Percentiles rank a stretch among this genome's conserved stretches.
Evolutionary conservation across 2,888 invertebrate genomes (phyloP).

Genomic region (Leptopilina syphax): DNA sequence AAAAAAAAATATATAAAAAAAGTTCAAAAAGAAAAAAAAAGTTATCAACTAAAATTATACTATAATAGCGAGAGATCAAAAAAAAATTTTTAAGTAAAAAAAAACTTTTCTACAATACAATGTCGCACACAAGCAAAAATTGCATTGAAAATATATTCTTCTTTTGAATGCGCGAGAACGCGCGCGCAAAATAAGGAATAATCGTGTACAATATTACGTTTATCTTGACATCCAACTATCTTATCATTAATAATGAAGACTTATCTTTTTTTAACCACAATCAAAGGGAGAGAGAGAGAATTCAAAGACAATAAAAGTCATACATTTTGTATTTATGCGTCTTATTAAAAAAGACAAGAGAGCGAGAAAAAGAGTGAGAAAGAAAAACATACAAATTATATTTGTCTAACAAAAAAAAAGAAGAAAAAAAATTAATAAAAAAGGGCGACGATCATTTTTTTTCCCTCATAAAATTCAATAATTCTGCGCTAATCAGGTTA

Average conservation of each 20-base stretch:
- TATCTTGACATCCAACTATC: constrained; percentile 47
- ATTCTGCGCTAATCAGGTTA: too few species aligned
- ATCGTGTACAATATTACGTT: constrained; percentile 43
- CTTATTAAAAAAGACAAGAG: not conserved
- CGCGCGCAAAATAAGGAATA: constrained; percentile 21
- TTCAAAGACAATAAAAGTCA: constrained; percentile 19
- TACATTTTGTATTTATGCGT: not conserved
- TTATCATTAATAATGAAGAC: constrained; percentile 46
- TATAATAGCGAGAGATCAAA: too few species aligned
- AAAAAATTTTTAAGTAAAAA: too few species aligned
- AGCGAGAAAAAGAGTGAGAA: not conserved
- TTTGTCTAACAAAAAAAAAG: not conserved
- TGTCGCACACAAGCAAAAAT: too few species aligned
- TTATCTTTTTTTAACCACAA: constrained; percentile 21
- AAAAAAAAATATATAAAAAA: too few species aligned
- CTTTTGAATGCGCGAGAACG: not conserved
- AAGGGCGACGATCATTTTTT: too few species aligned
- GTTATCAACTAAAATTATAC: too few species aligned
- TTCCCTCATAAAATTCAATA: not conserved
- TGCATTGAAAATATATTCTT: too few species aligned
- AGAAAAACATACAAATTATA: not conserved
- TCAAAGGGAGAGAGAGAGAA: constrained; percentile 1
- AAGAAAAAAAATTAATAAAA: too few species aligned
- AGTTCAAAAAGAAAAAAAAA: too few species aligned
- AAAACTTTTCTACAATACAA: too few species aligned